Percentiles rank a stretch among this genome's conserved stretches.
phyloP scores from a whole-genome alignment of 1,140 invertebrate species.

The Lineus longissimus region DNA sequence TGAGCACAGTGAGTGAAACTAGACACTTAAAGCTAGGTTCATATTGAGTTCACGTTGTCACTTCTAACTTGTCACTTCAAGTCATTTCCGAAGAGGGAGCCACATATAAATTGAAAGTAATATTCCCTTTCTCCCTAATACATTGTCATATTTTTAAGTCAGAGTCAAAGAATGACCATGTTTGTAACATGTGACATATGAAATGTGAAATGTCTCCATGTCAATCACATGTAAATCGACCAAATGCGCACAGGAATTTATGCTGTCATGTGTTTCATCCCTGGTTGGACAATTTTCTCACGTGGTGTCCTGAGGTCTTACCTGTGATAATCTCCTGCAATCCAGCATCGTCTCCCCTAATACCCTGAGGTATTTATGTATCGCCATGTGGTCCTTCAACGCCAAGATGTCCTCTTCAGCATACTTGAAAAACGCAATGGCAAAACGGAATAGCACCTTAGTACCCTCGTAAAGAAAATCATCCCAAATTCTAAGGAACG shows the following conservation, averaged over 20 bases:
- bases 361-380: constrained; percentile 53
- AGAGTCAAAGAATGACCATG: neutral
- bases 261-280: neutral
- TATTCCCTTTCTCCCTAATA: neutral
- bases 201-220: neutral
- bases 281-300: neutral
- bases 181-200: neutral
- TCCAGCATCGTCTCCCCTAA: constrained; percentile 53
- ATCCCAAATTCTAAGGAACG: constrained; percentile 61
- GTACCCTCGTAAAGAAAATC: constrained; percentile 61
- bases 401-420: constrained; percentile 56
- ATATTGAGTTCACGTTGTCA: neutral
- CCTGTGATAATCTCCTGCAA: constrained; percentile 46
- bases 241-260: neutral
- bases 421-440: constrained; percentile 58
- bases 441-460: constrained; percentile 61
- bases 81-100: no score
- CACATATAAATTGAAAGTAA: neutral
- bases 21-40: neutral
- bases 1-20: neutral
- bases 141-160: neutral
- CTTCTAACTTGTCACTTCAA: neutral
- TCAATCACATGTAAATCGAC: neutral
- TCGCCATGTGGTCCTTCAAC: constrained; percentile 41
- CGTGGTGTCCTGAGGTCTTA: constrained; percentile 13